phyloP scores from a whole-genome alignment of 2,797 vertebrate genomes.

The Rhynchotus rufescens region DNA sequence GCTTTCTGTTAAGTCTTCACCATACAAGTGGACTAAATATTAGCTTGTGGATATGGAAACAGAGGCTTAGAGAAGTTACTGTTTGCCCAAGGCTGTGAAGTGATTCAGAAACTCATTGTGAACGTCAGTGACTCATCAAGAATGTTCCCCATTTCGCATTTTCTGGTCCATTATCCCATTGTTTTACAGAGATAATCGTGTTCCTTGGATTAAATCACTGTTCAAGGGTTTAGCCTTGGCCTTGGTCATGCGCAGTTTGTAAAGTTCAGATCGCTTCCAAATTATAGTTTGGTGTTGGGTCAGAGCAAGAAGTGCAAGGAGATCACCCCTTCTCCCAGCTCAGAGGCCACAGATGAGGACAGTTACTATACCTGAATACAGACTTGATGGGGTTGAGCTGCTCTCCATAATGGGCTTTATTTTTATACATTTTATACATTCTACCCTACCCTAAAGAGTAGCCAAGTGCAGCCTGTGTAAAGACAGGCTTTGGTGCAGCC shows the following conservation, averaged over 20 bases:
- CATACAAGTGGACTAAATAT: neutral
- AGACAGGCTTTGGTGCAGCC: neutral
- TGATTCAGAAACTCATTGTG: neutral
- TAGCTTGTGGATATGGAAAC: neutral
- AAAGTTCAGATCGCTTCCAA: neutral
- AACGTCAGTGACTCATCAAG: neutral
- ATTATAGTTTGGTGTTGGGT: neutral
- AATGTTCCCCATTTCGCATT: neutral
- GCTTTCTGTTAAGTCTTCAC: neutral
- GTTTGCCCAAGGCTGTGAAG: neutral
- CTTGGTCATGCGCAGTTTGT: neutral
- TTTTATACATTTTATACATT: neutral
- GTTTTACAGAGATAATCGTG: neutral
- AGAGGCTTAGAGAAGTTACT: neutral
- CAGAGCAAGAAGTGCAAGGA: neutral
- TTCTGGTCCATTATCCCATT: neutral
- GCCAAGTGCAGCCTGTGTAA: rapidly evolving
- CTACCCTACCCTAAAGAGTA: neutral
- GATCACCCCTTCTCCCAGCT: neutral
- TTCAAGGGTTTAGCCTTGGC: neutral
- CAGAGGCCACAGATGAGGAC: neutral
- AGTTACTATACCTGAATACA: neutral
- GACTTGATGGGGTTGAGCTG: neutral
- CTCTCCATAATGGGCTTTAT: neutral
- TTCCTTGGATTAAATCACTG: slow-evolving; percentile 16